Base-by-base conservation (phyloP, 2,113 vertebrate genomes). In the Brienomyrus longianalis region DNA sequence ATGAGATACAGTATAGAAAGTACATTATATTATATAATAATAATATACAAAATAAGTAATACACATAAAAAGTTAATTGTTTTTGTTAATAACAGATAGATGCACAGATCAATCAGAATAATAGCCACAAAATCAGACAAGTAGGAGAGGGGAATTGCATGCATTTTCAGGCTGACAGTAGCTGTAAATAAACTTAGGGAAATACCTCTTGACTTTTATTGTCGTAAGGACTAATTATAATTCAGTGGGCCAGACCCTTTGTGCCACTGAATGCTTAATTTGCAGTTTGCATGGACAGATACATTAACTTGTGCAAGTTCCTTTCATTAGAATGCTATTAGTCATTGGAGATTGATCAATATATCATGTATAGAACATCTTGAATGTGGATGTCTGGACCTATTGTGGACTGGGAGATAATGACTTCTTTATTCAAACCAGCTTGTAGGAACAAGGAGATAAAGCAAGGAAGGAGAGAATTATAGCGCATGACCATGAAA, bases 391-490 rank as follows among this genome's bases (percentile, higher is more conserved):
- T 95, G 96, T 97, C 97, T 97, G 97, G 95, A 95, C 95, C 96
- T 96, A 97, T 97, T 97, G 97, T 97, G 96, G 96, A 94, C 93
- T 95, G 92, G 92, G 96, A 97, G 97, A 98, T 98, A 98, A 97
- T 97, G 96, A 96, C 95, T 96, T 96, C 95, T 96, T 97, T 97
- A 97, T 98, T 98, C 97, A 97, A 94, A 95, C 94, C 92, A 93
- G 96, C 97, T 97, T 98, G 97, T 98, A 98, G 96, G 96, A 97
- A 98, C 97, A 98, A 96, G 97, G 93, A 97, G 97, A 97, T 97
- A 97, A 98, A 97, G 97, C 96, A 91, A 96, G 95, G 95, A 95
- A 91, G 92, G 94, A 96, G 95, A 97, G 97, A 97, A 96, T 97
- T 97, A 96, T 95, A 94, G 96, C 96, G 95, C 91, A 94, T 94